phyloP scores from a whole-genome alignment of 2,797 vertebrate genomes.

The Sebastiscus tertius region DNA sequence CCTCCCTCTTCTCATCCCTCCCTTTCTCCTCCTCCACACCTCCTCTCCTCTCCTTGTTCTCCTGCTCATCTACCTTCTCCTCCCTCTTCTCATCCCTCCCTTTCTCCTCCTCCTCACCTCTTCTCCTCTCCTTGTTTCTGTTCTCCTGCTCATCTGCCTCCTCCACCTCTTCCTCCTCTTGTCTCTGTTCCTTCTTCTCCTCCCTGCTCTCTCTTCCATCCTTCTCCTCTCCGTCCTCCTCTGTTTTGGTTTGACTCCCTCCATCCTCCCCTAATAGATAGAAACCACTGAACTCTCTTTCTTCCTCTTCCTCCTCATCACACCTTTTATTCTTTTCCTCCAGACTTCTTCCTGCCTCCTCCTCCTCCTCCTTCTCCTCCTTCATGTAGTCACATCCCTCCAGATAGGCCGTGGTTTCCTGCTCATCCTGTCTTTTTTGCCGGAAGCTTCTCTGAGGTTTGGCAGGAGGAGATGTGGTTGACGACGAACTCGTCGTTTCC shows the following conservation, averaged over 20 bases:
- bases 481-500: neutral
- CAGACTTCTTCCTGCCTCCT: neutral
- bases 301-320: neutral
- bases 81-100: neutral
- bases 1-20: neutral
- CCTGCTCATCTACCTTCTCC: neutral
- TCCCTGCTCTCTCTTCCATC: neutral
- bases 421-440: conserved; percentile 17
- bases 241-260: conserved; percentile 5
- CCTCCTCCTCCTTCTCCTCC: neutral
- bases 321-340: neutral
- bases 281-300: neutral
- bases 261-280: neutral
- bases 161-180: neutral
- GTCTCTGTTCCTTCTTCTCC: neutral
- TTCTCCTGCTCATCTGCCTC: neutral
- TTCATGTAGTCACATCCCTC: conserved; percentile 31
- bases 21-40: neutral
- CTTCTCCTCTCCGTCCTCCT: neutral
- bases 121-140: neutral
- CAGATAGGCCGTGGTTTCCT: conserved; percentile 18
- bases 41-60: neutral
- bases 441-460: conserved; percentile 73
- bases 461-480: conserved; percentile 27
- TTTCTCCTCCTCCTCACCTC: neutral